Percentiles rank a stretch among this genome's conserved stretches.
These are phyloP conservation scores for Phyto melanocephala DNA, from an alignment of 2,888 invertebrate species.

Conservation along the genomic window DNA sequence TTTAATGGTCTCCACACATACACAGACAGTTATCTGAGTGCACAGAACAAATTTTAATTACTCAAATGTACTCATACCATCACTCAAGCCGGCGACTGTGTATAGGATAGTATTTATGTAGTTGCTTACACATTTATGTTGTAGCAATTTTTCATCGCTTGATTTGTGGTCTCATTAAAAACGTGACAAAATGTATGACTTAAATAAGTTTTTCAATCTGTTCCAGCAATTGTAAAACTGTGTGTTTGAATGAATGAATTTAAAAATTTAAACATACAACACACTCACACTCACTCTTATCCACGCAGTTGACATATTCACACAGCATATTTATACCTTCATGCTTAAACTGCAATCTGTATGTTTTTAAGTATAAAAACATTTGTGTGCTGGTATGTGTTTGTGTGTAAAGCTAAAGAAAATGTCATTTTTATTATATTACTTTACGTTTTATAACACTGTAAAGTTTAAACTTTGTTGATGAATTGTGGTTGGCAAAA, in stretches of 20 bases:
- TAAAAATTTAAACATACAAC: neutral
- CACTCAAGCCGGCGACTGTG: constrained; percentile 3
- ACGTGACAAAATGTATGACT: constrained; percentile 62
- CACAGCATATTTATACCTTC: constrained; percentile 1
- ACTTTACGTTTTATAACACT: constrained; percentile 64
- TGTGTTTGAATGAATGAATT: constrained; percentile 29
- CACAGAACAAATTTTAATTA: constrained; percentile 36
- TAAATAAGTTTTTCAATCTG: constrained; percentile 58
- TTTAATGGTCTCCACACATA: constrained; percentile 15
- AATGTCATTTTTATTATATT: constrained; percentile 64
- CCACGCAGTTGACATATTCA: neutral
- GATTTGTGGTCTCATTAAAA: constrained; percentile 66
- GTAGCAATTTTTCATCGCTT: constrained; percentile 62
- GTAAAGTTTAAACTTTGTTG: constrained; percentile 65
- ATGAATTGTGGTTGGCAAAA: constrained; percentile 63
- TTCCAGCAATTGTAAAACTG: constrained; percentile 46
- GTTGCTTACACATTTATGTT: constrained; percentile 57
- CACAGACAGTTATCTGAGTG: neutral
- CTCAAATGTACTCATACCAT: neutral
- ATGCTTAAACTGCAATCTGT: constrained; percentile 46
- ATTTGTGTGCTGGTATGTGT: neutral
- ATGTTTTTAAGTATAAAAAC: neutral
- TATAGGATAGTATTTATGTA: constrained; percentile 27
- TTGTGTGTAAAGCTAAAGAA: constrained; percentile 39
- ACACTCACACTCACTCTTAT: neutral